These are phyloP conservation scores for Cheilosia soror DNA, from an alignment of 2,888 invertebrate species.

Conservation along the genomic window DNA sequence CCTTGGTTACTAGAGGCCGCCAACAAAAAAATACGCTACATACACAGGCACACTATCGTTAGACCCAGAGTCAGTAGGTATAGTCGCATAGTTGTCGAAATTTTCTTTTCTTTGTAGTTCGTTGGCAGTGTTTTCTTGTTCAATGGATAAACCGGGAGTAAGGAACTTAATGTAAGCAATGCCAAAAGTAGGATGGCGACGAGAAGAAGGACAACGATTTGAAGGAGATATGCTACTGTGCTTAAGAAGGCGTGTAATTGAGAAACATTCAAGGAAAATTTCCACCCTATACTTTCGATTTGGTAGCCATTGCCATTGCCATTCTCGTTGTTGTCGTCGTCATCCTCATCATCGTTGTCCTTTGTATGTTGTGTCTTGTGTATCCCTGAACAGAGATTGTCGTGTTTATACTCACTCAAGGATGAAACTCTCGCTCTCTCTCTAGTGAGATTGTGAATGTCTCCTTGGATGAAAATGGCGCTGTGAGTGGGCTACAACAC, in stretches of 20 bases:
- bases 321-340: conserved; percentile 8
- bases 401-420: conserved; percentile 67
- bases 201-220: conserved; percentile 45
- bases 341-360: conserved; percentile 10
- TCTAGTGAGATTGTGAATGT: conserved; percentile 12
- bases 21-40: conserved; percentile 7
- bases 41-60: conserved; percentile 35
- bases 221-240: conserved; percentile 79
- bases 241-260: conserved; percentile 85
- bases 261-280: conserved; percentile 84
- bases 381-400: conserved; percentile 52
- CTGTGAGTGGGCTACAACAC: conserved; percentile 26
- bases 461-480: conserved; percentile 13
- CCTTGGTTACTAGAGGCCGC: background rate
- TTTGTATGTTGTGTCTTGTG: conserved; percentile 19
- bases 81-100: background rate
- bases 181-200: conserved; percentile 14
- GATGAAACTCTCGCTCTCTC: conserved; percentile 39
- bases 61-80: background rate
- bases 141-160: conserved; percentile 26
- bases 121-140: conserved; percentile 11
- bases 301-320: conserved; percentile 52
- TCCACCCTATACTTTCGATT: conserved; percentile 77
- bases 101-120: conserved; percentile 14
- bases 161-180: conserved; percentile 50